Base-by-base conservation (phyloP, 2,113 vertebrate species). In the Alethe castanea region DNA sequence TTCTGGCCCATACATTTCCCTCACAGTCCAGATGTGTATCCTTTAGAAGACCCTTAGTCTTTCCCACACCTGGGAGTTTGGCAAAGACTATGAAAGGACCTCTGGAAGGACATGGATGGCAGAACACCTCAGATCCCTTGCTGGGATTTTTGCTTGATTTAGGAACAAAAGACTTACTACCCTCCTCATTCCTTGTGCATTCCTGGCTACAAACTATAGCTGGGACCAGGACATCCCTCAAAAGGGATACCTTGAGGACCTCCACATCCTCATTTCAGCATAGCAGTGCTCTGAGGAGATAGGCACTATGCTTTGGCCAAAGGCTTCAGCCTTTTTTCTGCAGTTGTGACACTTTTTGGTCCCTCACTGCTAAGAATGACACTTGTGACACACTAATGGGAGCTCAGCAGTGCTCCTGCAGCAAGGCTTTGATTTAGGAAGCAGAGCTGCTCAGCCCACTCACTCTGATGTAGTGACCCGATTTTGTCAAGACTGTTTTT, bases 401-500 rank as follows among this genome's bases (percentile, higher is more conserved):
- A 74, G 40, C 0, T 31, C 38, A 28, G 80, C 45, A 26, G 23
- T 2, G 42, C 86, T 94, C 73, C 57, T 65, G 62, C 81, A 80
- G 62, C 62, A 74, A 57, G 80, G 88, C 59, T 96, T 79, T 79
- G 85, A 76, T 91, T 94, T 54, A 19, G 86, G 91, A 95, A 92
- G 87, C 62, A 72, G 69, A 69, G 29, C 66, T 81, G 81, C 74
- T 94, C 91, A 92, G 90, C 89, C 56, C 60, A 50, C 86, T 91
- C 81, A n/a, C n/a, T n/a, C n/a, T 94, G 78, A 78, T 85, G 89
- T 78, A 82, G 53, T 97, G 96, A 96, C 94, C 95, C 93, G 83
- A 42, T 95, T 97, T 86, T 86, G 93, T 95, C 95, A 94, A 96
- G 81, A 92, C 85, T 95, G 62, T 88, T 94, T 95, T 93, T 88